Conservation (phyloP, 2,797 vertebrate species). For the Enteromius thamalakanensis region DNA sequence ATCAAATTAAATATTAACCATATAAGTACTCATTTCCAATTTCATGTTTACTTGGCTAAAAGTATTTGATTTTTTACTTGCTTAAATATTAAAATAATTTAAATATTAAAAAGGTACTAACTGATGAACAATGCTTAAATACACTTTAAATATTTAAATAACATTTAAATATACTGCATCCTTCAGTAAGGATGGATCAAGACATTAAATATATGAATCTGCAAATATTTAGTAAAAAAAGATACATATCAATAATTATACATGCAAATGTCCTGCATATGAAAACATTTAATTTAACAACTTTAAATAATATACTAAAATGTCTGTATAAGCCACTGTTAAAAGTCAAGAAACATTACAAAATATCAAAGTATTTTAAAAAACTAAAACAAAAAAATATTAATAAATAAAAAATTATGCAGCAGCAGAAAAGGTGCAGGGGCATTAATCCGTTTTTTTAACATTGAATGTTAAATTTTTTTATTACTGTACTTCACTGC, state of each 20-base stretch:
- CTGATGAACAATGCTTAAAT: background rate
- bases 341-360: background rate
- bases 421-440: background rate
- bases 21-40: too few species aligned
- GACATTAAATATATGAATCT: slow-evolving; percentile 1
- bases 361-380: background rate
- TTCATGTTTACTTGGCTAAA: background rate
- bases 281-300: background rate
- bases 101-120: background rate
- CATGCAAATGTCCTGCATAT: background rate
- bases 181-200: background rate
- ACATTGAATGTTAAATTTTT: background rate
- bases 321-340: background rate
- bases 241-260: background rate
- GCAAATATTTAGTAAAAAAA: background rate
- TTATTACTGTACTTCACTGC: background rate
- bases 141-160: background rate
- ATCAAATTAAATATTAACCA: background rate
- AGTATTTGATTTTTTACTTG: background rate
- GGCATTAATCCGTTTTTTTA: background rate
- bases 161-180: background rate
- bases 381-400: too few species aligned
- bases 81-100: background rate
- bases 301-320: background rate
- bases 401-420: background rate